A percentile compares a stretch with the other conserved stretches of the same genome.
Conservation (phyloP, 2,113 vertebrate species). For the Protobothrops flavoviridis region DNA sequence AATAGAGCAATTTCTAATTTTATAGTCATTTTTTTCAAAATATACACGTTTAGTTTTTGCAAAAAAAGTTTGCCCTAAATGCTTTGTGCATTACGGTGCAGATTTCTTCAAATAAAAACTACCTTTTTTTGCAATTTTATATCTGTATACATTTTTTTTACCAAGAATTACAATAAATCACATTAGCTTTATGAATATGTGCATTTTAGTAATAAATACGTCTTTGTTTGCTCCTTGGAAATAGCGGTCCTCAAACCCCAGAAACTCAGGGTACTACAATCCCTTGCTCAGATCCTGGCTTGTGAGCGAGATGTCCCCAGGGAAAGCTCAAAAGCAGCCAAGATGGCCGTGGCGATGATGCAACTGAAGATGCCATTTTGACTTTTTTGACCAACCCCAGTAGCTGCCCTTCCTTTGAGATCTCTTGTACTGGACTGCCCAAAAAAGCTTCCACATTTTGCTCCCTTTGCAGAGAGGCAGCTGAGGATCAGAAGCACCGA, state of each 20-base stretch:
- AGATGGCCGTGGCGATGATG: background rate
- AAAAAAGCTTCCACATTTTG: background rate
- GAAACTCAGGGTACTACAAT: background rate
- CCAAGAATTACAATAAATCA: background rate
- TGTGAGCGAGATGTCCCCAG: background rate
- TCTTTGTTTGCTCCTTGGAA: background rate
- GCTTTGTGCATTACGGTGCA: background rate
- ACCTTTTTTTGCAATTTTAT: background rate
- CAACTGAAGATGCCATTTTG: background rate
- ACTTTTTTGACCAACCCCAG: background rate
- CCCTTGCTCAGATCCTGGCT: background rate
- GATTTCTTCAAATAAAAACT: background rate
- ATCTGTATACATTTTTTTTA: background rate
- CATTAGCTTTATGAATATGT: background rate
- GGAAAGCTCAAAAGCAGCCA: background rate
- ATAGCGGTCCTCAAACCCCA: fast-evolving
- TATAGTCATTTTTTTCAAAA: background rate
- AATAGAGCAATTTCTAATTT: background rate
- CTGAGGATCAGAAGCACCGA: conserved; percentile 6
- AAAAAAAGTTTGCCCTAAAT: background rate
- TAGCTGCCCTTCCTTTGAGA: background rate
- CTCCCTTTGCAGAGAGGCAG: background rate
- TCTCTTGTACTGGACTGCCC: background rate
- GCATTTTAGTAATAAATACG: background rate
- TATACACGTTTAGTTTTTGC: background rate